A percentile compares a stretch with the other conserved stretches of the same genome.
Conservation (phyloP, 2,888 invertebrate species). For the Athrips mouffetella region DNA sequence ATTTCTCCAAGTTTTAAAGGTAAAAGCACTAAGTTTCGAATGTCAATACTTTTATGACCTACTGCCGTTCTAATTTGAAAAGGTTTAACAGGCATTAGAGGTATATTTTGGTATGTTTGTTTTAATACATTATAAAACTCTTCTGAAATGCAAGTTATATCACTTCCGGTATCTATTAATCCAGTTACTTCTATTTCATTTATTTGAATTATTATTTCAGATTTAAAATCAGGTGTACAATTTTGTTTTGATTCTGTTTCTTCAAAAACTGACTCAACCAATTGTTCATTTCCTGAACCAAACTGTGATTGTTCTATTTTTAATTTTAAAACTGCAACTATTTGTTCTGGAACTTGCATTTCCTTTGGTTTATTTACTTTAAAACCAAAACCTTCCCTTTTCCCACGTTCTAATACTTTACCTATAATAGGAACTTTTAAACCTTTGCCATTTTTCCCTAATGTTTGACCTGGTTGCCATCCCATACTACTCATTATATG, state of each 20-base stretch:
- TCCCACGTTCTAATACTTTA: neutral
- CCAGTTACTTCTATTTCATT: neutral
- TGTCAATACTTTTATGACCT: slow-evolving; percentile 4
- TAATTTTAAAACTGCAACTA: neutral
- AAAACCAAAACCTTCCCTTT: neutral
- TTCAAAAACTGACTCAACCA: neutral
- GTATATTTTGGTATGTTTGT: neutral
- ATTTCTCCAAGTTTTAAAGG: slow-evolving; percentile 1
- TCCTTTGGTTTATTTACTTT: neutral
- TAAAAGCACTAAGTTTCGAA: neutral
- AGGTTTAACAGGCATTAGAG: slow-evolving; percentile 6
- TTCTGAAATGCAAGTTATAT: slow-evolving; percentile 8
- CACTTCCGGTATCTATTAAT: too few relatives aligned
- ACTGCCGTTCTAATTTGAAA: slow-evolving; percentile 4
- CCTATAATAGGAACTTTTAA: neutral
- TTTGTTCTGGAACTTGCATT: neutral
- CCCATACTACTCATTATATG: neutral
- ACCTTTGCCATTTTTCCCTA: neutral
- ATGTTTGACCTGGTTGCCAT: neutral
- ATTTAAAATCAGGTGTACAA: neutral
- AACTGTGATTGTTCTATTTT: neutral
- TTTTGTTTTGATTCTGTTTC: neutral
- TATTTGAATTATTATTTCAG: neutral
- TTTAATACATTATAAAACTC: neutral
- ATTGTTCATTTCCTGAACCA: neutral